Conservation (phyloP, 2,888 invertebrate species). For the Serripes groenlandicus region DNA sequence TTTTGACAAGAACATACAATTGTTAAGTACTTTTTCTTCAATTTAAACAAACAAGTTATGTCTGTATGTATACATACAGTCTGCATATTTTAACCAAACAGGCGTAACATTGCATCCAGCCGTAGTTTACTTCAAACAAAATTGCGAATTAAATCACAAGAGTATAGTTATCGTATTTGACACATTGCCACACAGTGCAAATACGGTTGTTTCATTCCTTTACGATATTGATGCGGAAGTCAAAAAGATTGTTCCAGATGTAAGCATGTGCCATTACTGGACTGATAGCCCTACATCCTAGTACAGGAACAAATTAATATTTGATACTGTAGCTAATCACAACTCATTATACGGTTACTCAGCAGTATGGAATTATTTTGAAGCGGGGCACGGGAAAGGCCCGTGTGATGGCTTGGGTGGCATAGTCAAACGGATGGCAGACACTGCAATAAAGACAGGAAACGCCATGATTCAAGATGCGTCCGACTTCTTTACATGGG, state of each 20-base stretch:
- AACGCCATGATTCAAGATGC: not conserved
- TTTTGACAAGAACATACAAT: no score
- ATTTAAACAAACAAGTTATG: no score
- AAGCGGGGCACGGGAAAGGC: constrained; percentile 24
- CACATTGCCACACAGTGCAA: constrained; percentile 24
- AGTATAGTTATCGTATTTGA: constrained; percentile 38
- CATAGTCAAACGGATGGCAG: not conserved
- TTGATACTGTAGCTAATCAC: constrained; percentile 41
- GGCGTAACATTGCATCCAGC: constrained; percentile 59
- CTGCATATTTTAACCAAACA: constrained; percentile 44
- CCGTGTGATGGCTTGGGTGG: constrained; percentile 2
- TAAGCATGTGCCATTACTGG: constrained; percentile 31
- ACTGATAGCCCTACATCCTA: constrained; percentile 51
- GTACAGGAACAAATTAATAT: constrained; percentile 48
- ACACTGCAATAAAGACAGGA: not conserved
- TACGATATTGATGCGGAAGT: constrained; percentile 24
- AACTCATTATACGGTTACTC: constrained; percentile 7
- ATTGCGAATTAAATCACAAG: constrained; percentile 19
- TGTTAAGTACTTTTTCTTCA: no score
- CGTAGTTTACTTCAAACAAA: constrained; percentile 50
- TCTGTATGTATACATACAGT: no score
- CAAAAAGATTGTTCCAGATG: constrained; percentile 33
- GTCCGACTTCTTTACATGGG: not conserved
- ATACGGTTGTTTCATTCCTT: constrained; percentile 42
- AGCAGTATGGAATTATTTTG: constrained; percentile 54